Percentiles rank a stretch among this genome's conserved stretches.
Conservation (phyloP, 2,888 invertebrate genomes). For the Campaea margaritaria region DNA sequence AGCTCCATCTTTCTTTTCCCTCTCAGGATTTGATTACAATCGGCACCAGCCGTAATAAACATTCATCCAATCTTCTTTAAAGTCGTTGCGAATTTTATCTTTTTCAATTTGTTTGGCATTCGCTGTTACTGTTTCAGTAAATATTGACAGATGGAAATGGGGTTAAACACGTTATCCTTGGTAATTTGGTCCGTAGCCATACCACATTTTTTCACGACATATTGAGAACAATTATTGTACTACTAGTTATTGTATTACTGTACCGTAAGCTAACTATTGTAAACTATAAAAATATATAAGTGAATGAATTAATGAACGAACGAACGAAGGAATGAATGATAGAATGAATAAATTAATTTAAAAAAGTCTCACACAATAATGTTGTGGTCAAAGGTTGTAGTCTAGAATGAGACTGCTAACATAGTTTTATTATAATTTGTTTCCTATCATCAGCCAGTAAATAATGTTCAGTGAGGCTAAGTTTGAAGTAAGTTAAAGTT, state of each 20-base stretch:
- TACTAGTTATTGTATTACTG: background rate
- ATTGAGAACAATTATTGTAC: no score
- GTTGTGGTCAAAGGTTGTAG: no score
- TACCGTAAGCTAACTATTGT: background rate
- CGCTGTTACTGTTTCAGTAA: conserved; percentile 15
- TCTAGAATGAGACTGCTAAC: no score
- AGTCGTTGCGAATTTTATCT: conserved; percentile 45
- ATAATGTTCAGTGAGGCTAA: no score
- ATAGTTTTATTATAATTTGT: no score
- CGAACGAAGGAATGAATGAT: no score
- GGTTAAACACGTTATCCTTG: background rate
- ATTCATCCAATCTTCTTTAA: conserved; percentile 42
- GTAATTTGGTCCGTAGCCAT: background rate
- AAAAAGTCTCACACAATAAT: no score
- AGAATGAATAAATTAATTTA: no score
- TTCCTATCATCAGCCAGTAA: no score
- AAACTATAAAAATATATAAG: no score
- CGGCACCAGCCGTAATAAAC: conserved; percentile 45
- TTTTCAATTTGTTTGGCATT: conserved; percentile 44
- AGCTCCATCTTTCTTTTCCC: conserved; percentile 23
- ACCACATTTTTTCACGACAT: background rate
- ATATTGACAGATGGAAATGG: conserved; percentile 27
- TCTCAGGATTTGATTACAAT: conserved; percentile 19
- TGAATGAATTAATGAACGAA: no score
- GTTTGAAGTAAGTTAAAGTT: no score